Evolutionary conservation across 2,888 invertebrate species (phyloP).

Genomic region (Augiades crinisus): DNA sequence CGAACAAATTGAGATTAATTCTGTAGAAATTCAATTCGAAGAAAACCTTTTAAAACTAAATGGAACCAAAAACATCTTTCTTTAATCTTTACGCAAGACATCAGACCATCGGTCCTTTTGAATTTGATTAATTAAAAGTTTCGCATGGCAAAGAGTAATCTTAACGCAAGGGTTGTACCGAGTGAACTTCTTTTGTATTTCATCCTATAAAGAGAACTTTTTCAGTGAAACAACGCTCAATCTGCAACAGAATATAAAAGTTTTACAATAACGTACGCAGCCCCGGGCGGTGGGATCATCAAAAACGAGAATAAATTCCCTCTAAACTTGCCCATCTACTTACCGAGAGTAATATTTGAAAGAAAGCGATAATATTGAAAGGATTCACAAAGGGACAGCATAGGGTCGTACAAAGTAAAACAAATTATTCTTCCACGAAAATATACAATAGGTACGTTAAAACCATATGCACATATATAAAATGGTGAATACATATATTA

Average conservation of each 20-base stretch:
- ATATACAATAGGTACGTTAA: too few relatives aligned
- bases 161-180: constrained; percentile 70
- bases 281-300: constrained; percentile 67
- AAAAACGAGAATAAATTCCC: constrained; percentile 61
- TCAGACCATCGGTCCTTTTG: constrained; percentile 45
- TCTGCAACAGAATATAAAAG: constrained; percentile 78
- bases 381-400: constrained; percentile 37
- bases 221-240: constrained; percentile 75
- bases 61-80: constrained; percentile 12
- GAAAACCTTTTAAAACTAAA: constrained; percentile 9
- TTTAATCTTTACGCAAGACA: constrained; percentile 21
- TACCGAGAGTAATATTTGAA: constrained; percentile 49
- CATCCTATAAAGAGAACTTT: constrained; percentile 71
- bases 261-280: constrained; percentile 76
- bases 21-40: constrained; percentile 1
- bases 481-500: too few relatives aligned
- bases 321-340: constrained; percentile 54
- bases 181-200: constrained; percentile 75
- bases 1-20: constrained; percentile 1
- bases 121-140: constrained; percentile 79
- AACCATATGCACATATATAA: too few relatives aligned
- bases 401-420: constrained; percentile 9
- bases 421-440: constrained; percentile 1
- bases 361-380: constrained; percentile 41
- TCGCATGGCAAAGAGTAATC: constrained; percentile 63